phyloP scores from a whole-genome alignment of 2,888 invertebrate species.

The Drosophila fulvimacula region DNA sequence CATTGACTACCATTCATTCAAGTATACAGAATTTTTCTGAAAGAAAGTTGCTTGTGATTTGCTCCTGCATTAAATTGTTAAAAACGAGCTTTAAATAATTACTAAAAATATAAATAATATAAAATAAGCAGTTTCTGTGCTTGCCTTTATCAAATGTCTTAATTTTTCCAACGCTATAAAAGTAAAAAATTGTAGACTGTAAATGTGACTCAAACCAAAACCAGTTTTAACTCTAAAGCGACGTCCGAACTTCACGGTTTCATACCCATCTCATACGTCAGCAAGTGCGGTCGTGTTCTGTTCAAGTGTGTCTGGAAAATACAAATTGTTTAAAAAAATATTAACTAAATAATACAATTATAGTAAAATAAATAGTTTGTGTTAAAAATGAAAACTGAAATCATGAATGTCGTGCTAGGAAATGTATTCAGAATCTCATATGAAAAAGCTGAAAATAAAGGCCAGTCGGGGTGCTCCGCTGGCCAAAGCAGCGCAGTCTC shows the following conservation, averaged over 20 bases:
- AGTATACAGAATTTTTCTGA: slow-evolving; percentile 70
- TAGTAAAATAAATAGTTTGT: slow-evolving; percentile 6
- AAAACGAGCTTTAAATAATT: slow-evolving; percentile 5
- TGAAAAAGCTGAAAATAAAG: slow-evolving; percentile 40
- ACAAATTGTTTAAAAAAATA: slow-evolving; percentile 4
- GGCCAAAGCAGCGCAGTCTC: slow-evolving; percentile 52
- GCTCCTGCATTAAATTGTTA: slow-evolving; percentile 19
- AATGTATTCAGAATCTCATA: slow-evolving; percentile 26
- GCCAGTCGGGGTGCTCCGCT: slow-evolving; percentile 64
- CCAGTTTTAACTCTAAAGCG: slow-evolving; percentile 42
- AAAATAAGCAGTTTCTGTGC: neutral
- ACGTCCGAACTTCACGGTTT: slow-evolving; percentile 21
- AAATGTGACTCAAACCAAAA: slow-evolving; percentile 26
- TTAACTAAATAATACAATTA: neutral
- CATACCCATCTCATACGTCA: slow-evolving; percentile 50
- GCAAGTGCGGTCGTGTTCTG: slow-evolving; percentile 43
- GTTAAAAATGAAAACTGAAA: neutral
- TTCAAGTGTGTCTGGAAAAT: neutral
- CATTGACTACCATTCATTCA: slow-evolving; percentile 27
- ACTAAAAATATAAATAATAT: neutral
- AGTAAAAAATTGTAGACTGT: neutral
- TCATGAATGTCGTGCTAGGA: slow-evolving; percentile 21
- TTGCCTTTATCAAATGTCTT: neutral
- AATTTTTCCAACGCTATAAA: neutral
- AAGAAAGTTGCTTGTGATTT: slow-evolving; percentile 41